Evolutionary conservation across 1,140 invertebrate genomes (phyloP), one percentile per base, ranked within the genome.

Genomic region (Lysiphlebus fabarum): DNA sequence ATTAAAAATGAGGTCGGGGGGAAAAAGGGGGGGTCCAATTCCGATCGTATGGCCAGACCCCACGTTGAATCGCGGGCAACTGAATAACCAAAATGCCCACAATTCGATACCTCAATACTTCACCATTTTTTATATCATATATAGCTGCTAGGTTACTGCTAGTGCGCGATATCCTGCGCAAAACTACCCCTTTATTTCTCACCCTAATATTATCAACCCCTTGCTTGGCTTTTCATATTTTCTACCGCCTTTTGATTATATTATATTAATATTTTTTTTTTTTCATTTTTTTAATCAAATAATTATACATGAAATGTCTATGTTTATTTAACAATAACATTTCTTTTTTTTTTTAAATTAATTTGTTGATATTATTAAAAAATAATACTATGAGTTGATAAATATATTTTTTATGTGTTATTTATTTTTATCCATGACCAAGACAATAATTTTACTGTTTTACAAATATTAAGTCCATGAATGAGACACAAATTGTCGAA

Each of bases 31-130:
- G 17, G 17, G 17, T 68, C 56, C 17, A 26, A 26, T 64, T 58
- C 68, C 54, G 57, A 41, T 60, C 62, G 59, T 49, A 57, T 62
- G 65, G 48, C 56, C 48, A 56, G 63, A 61, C 63, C 66, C 64
- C 70, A 71, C 74, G 76, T 70, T 74, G 73, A 77, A 77, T 78
- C 76, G 76, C 76, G 76, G 71, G 70, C 76, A 76, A 79, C 77
- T 79, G 76, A 77, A 67, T 26, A 64, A 68, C 63, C 67, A 57
- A 68, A 67, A 67, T 65, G 71, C 72, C 66, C 67, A 58, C 17
- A 48, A 26, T 53, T 37, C 51, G 41, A 42, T 48, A 12, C 58
- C 36, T 40, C 17, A 11, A 14, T 36, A 33, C 44, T 7, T 47
- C 42, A 45, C 56, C 40, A 14, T 44, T 45, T 40, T 55, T 44